phyloP scores from a whole-genome alignment of 2,888 invertebrate species.

The Drosophila falleni region DNA sequence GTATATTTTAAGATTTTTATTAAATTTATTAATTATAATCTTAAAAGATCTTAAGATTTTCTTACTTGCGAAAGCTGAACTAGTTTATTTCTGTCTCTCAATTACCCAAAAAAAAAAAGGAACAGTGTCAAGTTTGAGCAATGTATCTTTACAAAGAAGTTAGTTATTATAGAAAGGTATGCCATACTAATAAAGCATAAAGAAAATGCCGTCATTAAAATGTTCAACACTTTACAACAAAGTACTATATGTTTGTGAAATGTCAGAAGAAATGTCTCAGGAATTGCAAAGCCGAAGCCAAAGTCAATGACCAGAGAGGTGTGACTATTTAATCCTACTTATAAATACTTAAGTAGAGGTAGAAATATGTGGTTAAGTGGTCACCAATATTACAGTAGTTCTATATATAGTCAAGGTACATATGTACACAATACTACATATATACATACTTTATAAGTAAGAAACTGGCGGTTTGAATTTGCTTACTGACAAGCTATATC shows the following conservation, averaged over 20 bases:
- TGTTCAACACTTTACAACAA: neutral
- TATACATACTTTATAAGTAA: constrained; percentile 1
- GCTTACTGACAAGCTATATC: constrained; percentile 34
- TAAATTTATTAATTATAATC: too few relatives aligned
- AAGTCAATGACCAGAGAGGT: constrained; percentile 11
- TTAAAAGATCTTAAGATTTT: too few relatives aligned
- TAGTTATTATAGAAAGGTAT: neutral
- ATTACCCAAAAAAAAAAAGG: neutral
- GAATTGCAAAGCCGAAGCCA: neutral
- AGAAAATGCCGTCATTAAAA: neutral
- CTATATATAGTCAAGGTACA: neutral
- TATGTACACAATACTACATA: neutral
- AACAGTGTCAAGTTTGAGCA: neutral
- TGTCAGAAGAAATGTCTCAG: neutral
- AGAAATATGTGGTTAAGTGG: constrained; percentile 1
- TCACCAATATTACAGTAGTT: constrained; percentile 7
- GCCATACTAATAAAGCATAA: neutral
- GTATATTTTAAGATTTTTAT: too few relatives aligned
- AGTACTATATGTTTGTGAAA: neutral
- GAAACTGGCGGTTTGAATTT: constrained; percentile 8
- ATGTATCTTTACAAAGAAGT: neutral
- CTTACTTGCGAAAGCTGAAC: too few relatives aligned
- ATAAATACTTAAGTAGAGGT: neutral
- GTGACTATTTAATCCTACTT: neutral
- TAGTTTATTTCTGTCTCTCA: neutral